Conservation (phyloP, 2,113 vertebrate genomes). For the Nycticebus coucang region DNA sequence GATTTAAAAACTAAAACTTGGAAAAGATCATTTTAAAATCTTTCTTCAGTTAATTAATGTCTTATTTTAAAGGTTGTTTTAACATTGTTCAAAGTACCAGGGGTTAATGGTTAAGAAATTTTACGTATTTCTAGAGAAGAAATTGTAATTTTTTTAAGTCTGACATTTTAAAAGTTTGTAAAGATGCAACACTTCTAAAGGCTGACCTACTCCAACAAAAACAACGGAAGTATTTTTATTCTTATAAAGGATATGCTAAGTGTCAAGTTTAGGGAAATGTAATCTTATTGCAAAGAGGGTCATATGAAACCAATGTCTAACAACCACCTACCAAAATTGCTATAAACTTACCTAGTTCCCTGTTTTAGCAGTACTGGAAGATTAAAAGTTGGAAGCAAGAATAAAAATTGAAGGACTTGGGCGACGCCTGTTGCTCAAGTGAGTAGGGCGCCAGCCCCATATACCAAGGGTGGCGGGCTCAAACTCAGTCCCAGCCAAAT, state of each 20-base stretch:
- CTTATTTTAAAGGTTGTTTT: conserved; percentile 33
- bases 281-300: conserved; percentile 4
- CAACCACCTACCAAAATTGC: background rate
- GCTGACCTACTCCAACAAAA: background rate
- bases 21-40: conserved; percentile 18
- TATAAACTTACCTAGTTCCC: background rate
- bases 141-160: background rate
- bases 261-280: conserved; percentile 22
- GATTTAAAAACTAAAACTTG: conserved; percentile 47
- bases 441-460: too few relatives aligned
- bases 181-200: background rate
- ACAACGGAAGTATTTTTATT: conserved; percentile 19
- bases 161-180: conserved; percentile 15
- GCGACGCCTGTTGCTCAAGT: too few relatives aligned
- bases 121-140: conserved; percentile 2
- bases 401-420: background rate
- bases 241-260: background rate
- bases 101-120: conserved; percentile 50
- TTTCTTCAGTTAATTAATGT: background rate
- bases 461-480: too few relatives aligned
- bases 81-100: conserved; percentile 33
- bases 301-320: conserved; percentile 25
- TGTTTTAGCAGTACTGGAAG: background rate
- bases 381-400: conserved; percentile 37
- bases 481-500: too few relatives aligned